These are phyloP conservation scores for Zaprionus davidi DNA, from an alignment of 1,140 invertebrate species.

Conservation along the genomic window DNA sequence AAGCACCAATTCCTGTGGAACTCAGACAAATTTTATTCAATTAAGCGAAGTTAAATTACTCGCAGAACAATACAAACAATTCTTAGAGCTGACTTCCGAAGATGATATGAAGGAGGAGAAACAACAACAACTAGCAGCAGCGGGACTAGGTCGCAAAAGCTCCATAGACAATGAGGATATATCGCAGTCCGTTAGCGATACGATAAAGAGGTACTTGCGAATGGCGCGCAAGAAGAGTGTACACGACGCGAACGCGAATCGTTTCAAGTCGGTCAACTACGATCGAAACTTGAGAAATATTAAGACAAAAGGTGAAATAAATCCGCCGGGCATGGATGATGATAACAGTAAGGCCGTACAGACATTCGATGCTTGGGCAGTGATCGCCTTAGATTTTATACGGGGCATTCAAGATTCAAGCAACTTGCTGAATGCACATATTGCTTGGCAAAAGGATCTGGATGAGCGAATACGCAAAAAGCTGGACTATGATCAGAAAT, in stretches of 20 bases:
- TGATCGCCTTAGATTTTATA: slow-evolving; percentile 80
- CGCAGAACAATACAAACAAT: slow-evolving; percentile 58
- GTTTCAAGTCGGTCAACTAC: slow-evolving; percentile 95
- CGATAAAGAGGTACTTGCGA: slow-evolving; percentile 91
- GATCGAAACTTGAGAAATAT: slow-evolving; percentile 93
- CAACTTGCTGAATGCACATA: slow-evolving; percentile 53
- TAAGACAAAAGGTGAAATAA: slow-evolving; percentile 90
- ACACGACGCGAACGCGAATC: slow-evolving; percentile 89
- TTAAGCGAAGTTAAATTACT: slow-evolving; percentile 61
- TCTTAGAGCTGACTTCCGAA: slow-evolving; percentile 44
- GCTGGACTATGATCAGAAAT: slow-evolving; percentile 50
- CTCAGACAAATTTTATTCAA: slow-evolving; percentile 72
- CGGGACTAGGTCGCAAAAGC: slow-evolving; percentile 85
- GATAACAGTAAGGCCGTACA: slow-evolving; percentile 90
- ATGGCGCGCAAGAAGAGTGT: slow-evolving; percentile 94
- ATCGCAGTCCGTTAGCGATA: slow-evolving; percentile 93
- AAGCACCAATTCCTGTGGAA: slow-evolving; percentile 48
- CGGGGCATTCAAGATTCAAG: slow-evolving; percentile 55
- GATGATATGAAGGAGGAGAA: slow-evolving; percentile 51
- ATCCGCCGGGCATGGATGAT: slow-evolving; percentile 89
- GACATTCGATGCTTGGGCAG: slow-evolving; percentile 90
- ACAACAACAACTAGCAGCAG: not conserved
- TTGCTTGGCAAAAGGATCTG: slow-evolving; percentile 61
- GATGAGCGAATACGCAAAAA: slow-evolving; percentile 59
- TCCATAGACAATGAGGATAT: slow-evolving; percentile 93